Evolutionary conservation across 37 sponge, comb jelly and placozoan species (phyloP).

Genomic region (Chondrosia reniformis): DNA sequence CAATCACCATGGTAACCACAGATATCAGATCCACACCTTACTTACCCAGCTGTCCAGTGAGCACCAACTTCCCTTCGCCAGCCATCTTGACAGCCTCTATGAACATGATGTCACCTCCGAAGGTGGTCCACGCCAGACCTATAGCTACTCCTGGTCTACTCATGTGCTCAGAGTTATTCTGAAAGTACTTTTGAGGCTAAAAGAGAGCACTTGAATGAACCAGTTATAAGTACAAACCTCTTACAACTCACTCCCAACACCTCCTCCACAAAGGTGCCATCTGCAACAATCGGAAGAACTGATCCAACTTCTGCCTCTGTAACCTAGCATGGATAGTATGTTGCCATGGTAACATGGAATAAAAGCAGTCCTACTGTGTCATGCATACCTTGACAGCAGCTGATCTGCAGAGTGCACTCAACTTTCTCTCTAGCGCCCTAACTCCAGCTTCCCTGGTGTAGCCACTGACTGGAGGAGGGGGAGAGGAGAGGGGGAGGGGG

Average conservation of each 20-base stretch:
- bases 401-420: slow-evolving; percentile 75
- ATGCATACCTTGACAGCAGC: slow-evolving; percentile 74
- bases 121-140: slow-evolving; percentile 84
- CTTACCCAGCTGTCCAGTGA: slow-evolving; percentile 84
- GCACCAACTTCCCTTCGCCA: slow-evolving; percentile 72
- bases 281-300: too few species aligned
- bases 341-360: too few species aligned
- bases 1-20: background rate
- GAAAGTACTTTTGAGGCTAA: slow-evolving; percentile 59
- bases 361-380: too few species aligned
- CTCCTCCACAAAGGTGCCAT: too few species aligned
- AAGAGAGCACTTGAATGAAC: background rate
- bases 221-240: background rate
- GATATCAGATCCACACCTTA: background rate
- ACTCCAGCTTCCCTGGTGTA: slow-evolving; percentile 93
- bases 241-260: background rate
- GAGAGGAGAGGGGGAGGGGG: background rate
- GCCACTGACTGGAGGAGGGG: slow-evolving; percentile 34
- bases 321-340: too few species aligned
- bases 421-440: slow-evolving; percentile 70
- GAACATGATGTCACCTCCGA: slow-evolving; percentile 88
- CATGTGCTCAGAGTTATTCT: slow-evolving; percentile 62
- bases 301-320: too few species aligned
- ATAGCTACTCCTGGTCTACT: slow-evolving; percentile 78
- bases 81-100: slow-evolving; percentile 83